Evolutionary conservation across 1,140 invertebrate genomes (phyloP).

Genomic region (Tetramorium simillimum): DNA sequence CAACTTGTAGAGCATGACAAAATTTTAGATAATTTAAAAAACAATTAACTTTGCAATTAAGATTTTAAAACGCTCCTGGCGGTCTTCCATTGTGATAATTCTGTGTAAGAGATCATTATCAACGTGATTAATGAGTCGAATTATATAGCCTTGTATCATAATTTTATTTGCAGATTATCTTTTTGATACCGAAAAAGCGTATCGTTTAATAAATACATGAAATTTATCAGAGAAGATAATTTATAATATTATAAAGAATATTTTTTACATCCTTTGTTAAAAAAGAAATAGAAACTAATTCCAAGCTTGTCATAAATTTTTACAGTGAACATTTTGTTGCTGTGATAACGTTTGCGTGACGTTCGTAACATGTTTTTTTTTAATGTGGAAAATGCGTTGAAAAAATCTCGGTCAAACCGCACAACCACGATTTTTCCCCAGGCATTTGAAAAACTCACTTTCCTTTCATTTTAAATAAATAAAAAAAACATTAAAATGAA

Average conservation of each 20-base stretch:
- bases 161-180: not conserved
- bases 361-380: not conserved
- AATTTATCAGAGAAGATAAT: not conserved
- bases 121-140: not conserved
- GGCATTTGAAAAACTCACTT: not conserved
- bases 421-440: not conserved
- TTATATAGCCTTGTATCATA: not conserved
- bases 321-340: not conserved
- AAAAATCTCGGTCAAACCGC: not conserved
- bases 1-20: not conserved
- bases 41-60: not conserved
- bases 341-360: not conserved
- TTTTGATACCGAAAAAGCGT: not conserved
- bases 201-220: not conserved
- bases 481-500: not conserved
- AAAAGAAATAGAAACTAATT: constrained; percentile 18
- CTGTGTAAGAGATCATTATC: not conserved
- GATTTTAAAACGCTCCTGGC: not conserved
- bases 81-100: not conserved
- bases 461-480: not conserved
- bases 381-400: not conserved
- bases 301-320: not conserved
- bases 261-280: too few species aligned
- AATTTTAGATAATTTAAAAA: not conserved
- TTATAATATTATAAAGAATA: not conserved